A percentile compares a stretch with the other conserved stretches of the same genome.
These are phyloP conservation scores for Masticophis lateralis DNA, from an alignment of 2,797 vertebrate genomes.

Conservation along the genomic window DNA sequence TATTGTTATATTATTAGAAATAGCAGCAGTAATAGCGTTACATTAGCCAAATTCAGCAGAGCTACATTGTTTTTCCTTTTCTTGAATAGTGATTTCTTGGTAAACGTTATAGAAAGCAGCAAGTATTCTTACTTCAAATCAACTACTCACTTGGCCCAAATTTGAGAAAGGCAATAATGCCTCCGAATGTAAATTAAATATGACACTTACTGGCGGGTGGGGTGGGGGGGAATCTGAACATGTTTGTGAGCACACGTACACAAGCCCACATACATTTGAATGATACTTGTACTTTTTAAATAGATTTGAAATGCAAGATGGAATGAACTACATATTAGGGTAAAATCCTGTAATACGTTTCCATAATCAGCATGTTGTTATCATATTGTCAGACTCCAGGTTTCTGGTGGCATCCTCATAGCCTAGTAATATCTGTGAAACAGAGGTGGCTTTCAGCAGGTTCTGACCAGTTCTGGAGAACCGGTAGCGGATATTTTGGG, in stretches of 20 bases:
- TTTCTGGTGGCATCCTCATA: too few relatives aligned
- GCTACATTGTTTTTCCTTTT: constrained; percentile 8
- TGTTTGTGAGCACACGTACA: neutral
- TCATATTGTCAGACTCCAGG: neutral
- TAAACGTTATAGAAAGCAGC: constrained; percentile 50
- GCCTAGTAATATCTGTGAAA: neutral
- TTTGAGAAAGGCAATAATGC: constrained; percentile 47
- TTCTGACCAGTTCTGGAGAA: too few relatives aligned
- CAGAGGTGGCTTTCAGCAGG: too few relatives aligned
- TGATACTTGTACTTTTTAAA: neutral
- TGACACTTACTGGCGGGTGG: constrained; percentile 29
- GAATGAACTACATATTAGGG: neutral
- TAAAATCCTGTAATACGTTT: neutral
- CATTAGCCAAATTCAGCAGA: constrained; percentile 12
- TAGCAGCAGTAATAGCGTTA: constrained; percentile 6
- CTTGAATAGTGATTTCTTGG: constrained; percentile 50
- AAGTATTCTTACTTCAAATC: constrained; percentile 49
- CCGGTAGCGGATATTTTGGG: too few relatives aligned
- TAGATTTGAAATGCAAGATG: neutral
- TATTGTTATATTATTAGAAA: neutral
- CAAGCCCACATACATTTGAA: neutral
- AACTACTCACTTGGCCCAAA: constrained; percentile 52
- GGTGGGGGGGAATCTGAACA: neutral
- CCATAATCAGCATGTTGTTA: neutral
- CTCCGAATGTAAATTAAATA: constrained; percentile 43